Conservation (phyloP, 2,797 vertebrate species). For the Spea hammondii region DNA sequence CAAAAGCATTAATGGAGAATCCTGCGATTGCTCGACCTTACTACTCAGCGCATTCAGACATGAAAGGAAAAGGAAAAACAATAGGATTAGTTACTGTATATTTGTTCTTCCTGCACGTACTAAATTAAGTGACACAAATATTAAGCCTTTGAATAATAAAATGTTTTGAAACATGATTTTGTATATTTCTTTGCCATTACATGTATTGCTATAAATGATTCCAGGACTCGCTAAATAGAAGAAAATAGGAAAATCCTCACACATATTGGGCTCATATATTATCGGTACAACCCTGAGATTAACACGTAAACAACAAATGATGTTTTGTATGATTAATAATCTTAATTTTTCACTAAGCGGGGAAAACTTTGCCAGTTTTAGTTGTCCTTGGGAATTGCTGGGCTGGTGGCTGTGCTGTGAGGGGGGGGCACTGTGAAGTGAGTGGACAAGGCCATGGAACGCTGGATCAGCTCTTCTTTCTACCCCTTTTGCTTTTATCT, state of each 20-base stretch:
- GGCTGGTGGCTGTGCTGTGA: too few species aligned
- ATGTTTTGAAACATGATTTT: constrained; percentile 50
- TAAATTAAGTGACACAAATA: constrained; percentile 61
- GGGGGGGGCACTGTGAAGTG: too few species aligned
- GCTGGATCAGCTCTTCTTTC: too few species aligned
- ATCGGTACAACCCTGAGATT: too few species aligned
- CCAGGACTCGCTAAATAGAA: background rate
- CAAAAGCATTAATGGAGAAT: background rate
- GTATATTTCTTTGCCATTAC: background rate
- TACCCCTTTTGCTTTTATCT: too few species aligned
- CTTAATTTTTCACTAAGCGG: too few species aligned
- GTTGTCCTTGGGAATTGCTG: too few species aligned
- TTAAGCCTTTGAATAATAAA: constrained; percentile 55
- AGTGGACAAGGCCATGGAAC: too few species aligned
- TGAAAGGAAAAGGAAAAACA: background rate
- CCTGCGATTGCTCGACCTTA: background rate
- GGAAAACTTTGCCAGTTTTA: too few species aligned
- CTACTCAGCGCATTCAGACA: background rate
- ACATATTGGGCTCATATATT: too few species aligned
- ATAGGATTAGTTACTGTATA: constrained; percentile 59
- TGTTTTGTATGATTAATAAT: too few species aligned
- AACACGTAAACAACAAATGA: too few species aligned
- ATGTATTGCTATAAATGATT: background rate
- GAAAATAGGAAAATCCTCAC: background rate
- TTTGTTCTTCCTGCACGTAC: constrained; percentile 58